Base-by-base conservation (phyloP, 1,140 invertebrate genomes). In the Trichogramma pretiosum region DNA sequence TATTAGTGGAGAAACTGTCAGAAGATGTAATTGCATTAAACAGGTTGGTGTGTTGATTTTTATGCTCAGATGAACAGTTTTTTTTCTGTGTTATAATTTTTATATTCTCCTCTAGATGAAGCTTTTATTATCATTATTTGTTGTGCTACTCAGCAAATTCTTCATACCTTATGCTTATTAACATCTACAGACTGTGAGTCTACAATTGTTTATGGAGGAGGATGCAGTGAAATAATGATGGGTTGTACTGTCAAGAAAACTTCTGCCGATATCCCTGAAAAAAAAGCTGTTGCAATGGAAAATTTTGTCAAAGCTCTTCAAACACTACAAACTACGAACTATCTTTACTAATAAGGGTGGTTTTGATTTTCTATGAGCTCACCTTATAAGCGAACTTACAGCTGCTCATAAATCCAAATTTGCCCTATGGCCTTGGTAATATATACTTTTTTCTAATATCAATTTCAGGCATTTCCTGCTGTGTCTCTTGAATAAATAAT, bases 281-380 rank as follows among this genome's bases (percentile, higher is more conserved):
- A 99, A 73, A 93, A 99, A 74, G 83, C 95, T 16, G 82, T 97
- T 18, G 96, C 97, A 2, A 96, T 98, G 77, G 95, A 99, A 74
- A 80, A 93, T 0, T 99, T 94, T 75, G 91, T 92, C 18, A 79
- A 81, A 53, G 93, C 97, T 23, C 68, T 92, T 23, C 77, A 84
- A 41, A 80, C 92, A 60, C 72, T 99, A 38, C 97, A 96, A n/a
- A n/a, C n/a, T n/a, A n/a, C n/a, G n/a, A 3, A 93, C 88, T 21
- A 87, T 89, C 38, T 97, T 99, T 57, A 93, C 93, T 21, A 96
- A 99, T 67, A 99, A 99, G 74, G 97, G 89, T 54, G 96, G 97
- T 44, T 97, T 91, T 66, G 97, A 99, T 76, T 97, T n/a, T n/a
- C n/a, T n/a, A n/a, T n/a, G 93, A 38, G 89, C 94, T 9, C 89